These are phyloP conservation scores for Electrophaes corylata DNA, from an alignment of 2,888 invertebrate genomes.

Conservation along the genomic window DNA sequence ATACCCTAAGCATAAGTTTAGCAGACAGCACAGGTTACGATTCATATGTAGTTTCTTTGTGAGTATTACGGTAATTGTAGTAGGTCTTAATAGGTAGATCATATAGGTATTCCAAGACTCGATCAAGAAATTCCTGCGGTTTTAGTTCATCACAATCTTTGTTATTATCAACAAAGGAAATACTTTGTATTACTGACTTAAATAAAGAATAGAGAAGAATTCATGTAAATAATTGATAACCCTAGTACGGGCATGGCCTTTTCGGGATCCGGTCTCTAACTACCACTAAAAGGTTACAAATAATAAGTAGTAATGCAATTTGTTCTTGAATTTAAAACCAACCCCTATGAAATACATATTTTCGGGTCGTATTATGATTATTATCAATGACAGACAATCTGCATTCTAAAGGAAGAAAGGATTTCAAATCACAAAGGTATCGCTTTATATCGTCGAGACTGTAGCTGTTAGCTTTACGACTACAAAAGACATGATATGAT, in stretches of 20 bases:
- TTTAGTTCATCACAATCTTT: slow-evolving; percentile 8
- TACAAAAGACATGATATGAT: slow-evolving; percentile 35
- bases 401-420: slow-evolving; percentile 15
- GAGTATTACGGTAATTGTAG: not conserved
- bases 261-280: no score
- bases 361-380: slow-evolving; percentile 11
- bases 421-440: slow-evolving; percentile 25
- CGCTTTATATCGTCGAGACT: slow-evolving; percentile 9
- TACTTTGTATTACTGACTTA: not conserved
- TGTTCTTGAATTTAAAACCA: not conserved
- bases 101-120: slow-evolving; percentile 14
- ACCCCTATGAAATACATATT: not conserved
- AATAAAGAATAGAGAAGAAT: not conserved
- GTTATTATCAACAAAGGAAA: not conserved
- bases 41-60: not conserved
- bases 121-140: slow-evolving; percentile 27
- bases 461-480: slow-evolving; percentile 19
- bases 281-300: no score
- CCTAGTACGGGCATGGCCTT: no score
- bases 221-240: not conserved
- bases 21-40: no score
- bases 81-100: slow-evolving; percentile 7
- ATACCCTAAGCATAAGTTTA: no score
- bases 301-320: no score
- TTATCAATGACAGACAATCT: slow-evolving; percentile 10